These are phyloP conservation scores for Myotis yumanensis DNA, from an alignment of 2,113 vertebrate genomes.

Conservation along the genomic window DNA sequence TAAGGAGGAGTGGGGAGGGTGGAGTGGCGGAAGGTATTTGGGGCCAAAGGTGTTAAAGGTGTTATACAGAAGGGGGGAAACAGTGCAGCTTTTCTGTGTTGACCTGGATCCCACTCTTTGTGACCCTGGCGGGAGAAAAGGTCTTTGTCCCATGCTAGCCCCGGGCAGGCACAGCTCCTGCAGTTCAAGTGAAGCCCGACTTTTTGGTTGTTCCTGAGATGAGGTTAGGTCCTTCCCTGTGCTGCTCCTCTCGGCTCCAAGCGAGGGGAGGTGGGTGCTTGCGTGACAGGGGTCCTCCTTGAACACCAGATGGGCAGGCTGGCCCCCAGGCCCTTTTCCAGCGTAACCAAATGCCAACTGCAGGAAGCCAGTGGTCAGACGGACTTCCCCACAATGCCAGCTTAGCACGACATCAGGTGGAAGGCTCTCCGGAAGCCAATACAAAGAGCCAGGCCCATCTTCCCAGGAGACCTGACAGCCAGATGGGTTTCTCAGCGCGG, in stretches of 20 bases:
- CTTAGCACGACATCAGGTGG: background rate
- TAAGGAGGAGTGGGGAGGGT: background rate
- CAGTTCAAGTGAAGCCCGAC: background rate
- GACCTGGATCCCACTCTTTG: background rate
- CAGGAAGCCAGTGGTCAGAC: slow-evolving; percentile 45
- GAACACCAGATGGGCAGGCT: background rate
- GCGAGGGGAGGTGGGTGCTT: background rate
- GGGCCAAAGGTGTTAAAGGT: background rate
- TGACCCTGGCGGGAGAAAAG: background rate
- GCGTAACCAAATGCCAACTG: slow-evolving; percentile 38
- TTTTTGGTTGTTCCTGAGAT: background rate
- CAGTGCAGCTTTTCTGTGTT: slow-evolving; percentile 21
- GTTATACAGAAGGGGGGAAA: background rate
- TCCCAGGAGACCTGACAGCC: background rate
- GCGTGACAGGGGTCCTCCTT: background rate
- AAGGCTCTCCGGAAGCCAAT: background rate
- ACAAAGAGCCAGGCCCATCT: slow-evolving; percentile 29
- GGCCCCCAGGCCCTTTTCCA: background rate
- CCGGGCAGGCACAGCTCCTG: background rate
- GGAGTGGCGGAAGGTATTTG: background rate
- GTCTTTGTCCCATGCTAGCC: background rate
- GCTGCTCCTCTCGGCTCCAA: background rate
- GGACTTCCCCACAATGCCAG: slow-evolving; percentile 29
- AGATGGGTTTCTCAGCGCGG: slow-evolving; percentile 19
- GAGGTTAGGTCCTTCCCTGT: background rate